A percentile compares a stretch with the other conserved stretches of the same genome.
These are phyloP conservation scores for Camptogramma bilineatum DNA, from an alignment of 2,888 invertebrate species.

Conservation along the genomic window DNA sequence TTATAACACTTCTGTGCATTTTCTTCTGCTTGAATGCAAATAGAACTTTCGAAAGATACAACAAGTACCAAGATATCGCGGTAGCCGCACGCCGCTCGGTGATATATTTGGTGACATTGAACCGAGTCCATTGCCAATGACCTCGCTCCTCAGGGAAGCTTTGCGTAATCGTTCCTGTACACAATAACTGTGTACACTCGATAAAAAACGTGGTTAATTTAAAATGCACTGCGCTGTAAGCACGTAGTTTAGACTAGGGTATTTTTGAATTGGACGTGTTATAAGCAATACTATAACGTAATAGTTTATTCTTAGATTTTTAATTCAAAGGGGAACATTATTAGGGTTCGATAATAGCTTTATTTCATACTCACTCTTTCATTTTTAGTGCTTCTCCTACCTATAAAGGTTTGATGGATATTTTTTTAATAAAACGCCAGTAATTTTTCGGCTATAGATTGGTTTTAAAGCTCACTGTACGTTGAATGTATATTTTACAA, in stretches of 20 bases:
- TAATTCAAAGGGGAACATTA: constrained; percentile 14
- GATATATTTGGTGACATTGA: constrained; percentile 86
- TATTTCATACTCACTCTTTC: neutral
- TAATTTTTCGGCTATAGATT: no score
- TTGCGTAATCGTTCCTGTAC: constrained; percentile 83
- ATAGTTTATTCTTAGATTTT: constrained; percentile 29
- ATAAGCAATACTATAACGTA: constrained; percentile 12
- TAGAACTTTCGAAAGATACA: neutral
- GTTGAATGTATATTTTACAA: neutral
- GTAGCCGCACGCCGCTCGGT: constrained; percentile 60
- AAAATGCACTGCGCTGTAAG: constrained; percentile 27
- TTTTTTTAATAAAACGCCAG: no score
- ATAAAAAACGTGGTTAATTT: constrained; percentile 40
- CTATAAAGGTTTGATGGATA: no score
- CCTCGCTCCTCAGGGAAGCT: constrained; percentile 83
- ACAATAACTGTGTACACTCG: constrained; percentile 44
- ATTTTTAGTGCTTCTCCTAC: neutral
- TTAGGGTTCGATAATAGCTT: constrained; percentile 20
- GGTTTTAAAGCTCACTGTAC: neutral
- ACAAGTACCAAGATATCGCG: constrained; percentile 62
- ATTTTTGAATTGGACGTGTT: constrained; percentile 21
- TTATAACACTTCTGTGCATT: no score
- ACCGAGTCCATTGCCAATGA: constrained; percentile 85
- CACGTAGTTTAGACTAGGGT: constrained; percentile 25
- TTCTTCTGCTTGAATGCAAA: no score